Evolutionary conservation across 2,797 vertebrate species (phyloP), one percentile per base, ranked within the genome.

Genomic region (Adrianichthys oophorus): DNA sequence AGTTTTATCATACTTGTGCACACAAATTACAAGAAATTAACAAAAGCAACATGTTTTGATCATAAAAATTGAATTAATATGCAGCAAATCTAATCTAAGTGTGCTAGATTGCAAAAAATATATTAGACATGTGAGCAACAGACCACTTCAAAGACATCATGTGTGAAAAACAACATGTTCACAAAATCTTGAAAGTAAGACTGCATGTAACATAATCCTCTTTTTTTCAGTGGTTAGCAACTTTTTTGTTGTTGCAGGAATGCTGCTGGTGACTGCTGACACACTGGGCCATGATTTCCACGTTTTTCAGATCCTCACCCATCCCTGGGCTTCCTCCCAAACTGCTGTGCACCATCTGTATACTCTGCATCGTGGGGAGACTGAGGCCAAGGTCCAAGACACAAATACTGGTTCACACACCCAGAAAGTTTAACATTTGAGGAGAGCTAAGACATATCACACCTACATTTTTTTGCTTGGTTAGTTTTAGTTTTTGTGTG

Each of bases 311-410:
- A 89, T 99, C 72, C 92, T 99, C 80, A 98, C 98, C 65, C 98
- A 99, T 81, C 98, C 98, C 18, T 98, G 96, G 95, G 94, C 94
- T 2, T 97, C 98, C 1, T 96, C 96, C 17, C 97, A 99, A 90
- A 96, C 95, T 72, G 97, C 98, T 1, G 94, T 99, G 57, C 96
- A 98, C 87, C 98, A 99, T 79, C 92, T 99, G 26, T 99, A 99
- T 70, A 99, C 97, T 0, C 91, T 99, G 74, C 98, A 99, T 82
- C 94, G 98, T 14, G 98, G 98, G 54, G 98, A 99, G 85, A 99
- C 98, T 0, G 98, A 99, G 92, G 97, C 98, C 82, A 98, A 98
- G 95, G 97, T 99, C 82, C 89, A 67, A 56, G 4, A 56, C 56
- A 46, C 48, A 92, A 46, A 53, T 24, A 48, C 17, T 43, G 7